Conservation (phyloP, 1,140 invertebrate species). For the Ctenoplectra terminalis region DNA sequence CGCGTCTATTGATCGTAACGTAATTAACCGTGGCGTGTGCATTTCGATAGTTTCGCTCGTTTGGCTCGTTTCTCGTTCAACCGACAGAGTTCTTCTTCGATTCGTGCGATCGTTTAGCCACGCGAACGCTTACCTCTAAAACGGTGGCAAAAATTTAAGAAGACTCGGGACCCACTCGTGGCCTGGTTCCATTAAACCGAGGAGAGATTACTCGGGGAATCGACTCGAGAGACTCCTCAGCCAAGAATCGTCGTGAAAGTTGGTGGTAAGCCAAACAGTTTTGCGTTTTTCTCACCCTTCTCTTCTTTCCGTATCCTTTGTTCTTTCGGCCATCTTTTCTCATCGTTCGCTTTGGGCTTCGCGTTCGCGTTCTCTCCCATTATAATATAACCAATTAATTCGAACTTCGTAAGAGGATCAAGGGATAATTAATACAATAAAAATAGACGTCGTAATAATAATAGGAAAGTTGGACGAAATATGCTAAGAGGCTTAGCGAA, state of each 20-base stretch:
- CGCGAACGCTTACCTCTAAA: background rate
- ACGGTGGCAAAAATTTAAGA: constrained; percentile 60
- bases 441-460: constrained; percentile 76
- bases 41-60: constrained; percentile 12
- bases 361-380: constrained; percentile 20
- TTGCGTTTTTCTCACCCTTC: constrained; percentile 40
- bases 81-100: background rate
- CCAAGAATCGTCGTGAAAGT: constrained; percentile 69
- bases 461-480: constrained; percentile 73
- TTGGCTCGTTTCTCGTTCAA: background rate
- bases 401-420: constrained; percentile 78
- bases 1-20: constrained; percentile 3
- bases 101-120: background rate
- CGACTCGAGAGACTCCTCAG: constrained; percentile 69
- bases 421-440: constrained; percentile 78
- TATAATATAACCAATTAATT: constrained; percentile 79
- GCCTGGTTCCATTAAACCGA: constrained; percentile 67
- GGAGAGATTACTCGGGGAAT: constrained; percentile 71
- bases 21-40: constrained; percentile 28
- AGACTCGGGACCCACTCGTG: constrained; percentile 59
- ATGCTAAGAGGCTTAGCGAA: constrained; percentile 77
- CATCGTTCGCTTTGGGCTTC: background rate
- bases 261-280: constrained; percentile 78
- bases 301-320: constrained; percentile 42
- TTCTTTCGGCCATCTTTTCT: constrained; percentile 20